These are phyloP conservation scores for Plecotus auritus DNA, from an alignment of 2,113 vertebrate genomes.

Conservation along the genomic window DNA sequence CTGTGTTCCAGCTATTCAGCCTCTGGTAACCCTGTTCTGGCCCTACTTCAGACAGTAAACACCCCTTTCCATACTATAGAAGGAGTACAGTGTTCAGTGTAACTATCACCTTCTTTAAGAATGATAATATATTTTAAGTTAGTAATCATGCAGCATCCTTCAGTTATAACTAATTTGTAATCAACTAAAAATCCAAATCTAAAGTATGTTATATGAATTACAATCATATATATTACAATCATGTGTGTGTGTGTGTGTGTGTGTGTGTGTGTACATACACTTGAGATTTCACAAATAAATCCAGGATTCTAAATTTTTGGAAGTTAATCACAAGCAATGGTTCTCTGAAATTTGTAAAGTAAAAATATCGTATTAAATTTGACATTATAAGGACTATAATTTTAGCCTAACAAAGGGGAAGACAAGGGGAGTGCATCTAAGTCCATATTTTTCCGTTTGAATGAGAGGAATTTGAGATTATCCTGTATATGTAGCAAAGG, in stretches of 20 bases:
- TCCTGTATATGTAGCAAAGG: background rate
- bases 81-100: background rate
- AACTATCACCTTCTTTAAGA: background rate
- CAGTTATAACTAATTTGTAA: background rate
- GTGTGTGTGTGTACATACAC: background rate
- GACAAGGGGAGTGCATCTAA: background rate
- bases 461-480: background rate
- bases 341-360: background rate
- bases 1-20: background rate
- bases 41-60: rapidly evolving
- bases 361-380: background rate
- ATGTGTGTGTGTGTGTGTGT: too few species aligned
- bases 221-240: too few species aligned
- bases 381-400: background rate
- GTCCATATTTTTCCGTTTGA: background rate
- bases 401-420: background rate
- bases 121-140: background rate
- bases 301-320: background rate
- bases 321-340: background rate
- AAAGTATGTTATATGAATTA: background rate
- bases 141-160: too few species aligned
- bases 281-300: background rate
- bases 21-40: background rate
- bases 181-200: background rate
- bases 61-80: background rate